Evolutionary conservation across 2,797 vertebrate genomes (phyloP).

Genomic region (Bovichtus variegatus): DNA sequence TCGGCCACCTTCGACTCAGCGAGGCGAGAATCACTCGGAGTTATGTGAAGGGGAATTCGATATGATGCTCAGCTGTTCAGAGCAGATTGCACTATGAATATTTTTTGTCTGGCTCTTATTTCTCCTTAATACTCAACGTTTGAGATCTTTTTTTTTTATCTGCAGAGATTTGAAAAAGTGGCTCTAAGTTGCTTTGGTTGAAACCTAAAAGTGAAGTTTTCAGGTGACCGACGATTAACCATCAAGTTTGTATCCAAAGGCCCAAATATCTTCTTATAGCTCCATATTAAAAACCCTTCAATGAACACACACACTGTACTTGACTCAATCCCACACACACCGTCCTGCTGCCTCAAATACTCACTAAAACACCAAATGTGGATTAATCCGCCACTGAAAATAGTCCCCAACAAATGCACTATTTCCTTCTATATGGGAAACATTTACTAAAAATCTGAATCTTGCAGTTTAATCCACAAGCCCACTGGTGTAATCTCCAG

Average conservation of each 20-base stretch:
- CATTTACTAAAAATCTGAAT: neutral
- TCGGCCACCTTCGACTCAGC: constrained; percentile 54
- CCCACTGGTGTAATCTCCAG: too few species aligned
- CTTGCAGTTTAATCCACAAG: too few species aligned
- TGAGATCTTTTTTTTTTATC: neutral
- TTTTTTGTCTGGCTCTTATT: constrained; percentile 10
- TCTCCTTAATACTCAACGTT: neutral
- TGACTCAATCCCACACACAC: neutral
- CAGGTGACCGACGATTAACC: too few species aligned
- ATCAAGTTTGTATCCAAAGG: too few species aligned
- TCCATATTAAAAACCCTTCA: too few species aligned
- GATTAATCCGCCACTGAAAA: neutral
- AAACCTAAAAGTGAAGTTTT: too few species aligned
- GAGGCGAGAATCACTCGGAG: constrained; percentile 30
- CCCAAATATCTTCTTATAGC: too few species aligned
- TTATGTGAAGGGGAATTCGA: constrained; percentile 51
- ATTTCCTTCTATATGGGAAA: neutral
- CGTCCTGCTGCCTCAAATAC: neutral
- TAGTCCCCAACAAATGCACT: neutral
- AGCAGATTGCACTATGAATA: constrained; percentile 14
- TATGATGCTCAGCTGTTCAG: constrained; percentile 32
- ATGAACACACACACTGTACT: neutral
- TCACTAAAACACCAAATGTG: neutral
- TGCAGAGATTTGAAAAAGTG: neutral
- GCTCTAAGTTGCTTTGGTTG: neutral